Evolutionary conservation across 2,888 invertebrate genomes (phyloP).

Genomic region (Miltochrista miniata): DNA sequence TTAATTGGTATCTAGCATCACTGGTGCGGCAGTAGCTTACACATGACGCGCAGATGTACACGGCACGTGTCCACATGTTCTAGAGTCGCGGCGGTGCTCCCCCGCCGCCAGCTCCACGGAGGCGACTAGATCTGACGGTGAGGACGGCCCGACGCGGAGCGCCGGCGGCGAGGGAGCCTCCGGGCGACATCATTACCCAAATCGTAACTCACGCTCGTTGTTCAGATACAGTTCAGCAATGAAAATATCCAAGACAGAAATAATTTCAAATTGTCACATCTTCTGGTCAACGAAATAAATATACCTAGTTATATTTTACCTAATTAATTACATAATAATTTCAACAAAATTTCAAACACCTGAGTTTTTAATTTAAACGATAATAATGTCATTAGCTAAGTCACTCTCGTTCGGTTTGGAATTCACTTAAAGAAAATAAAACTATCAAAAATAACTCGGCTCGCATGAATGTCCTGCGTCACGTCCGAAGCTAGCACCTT

Average conservation of each 20-base stretch:
- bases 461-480: constrained; percentile 80
- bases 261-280: constrained; percentile 79
- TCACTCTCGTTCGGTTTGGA: constrained; percentile 78
- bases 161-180: constrained; percentile 40
- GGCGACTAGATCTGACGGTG: constrained; percentile 7
- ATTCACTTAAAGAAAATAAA: constrained; percentile 82
- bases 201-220: constrained; percentile 64
- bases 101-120: constrained; percentile 10
- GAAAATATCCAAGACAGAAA: constrained; percentile 82
- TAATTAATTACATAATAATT: constrained; percentile 83
- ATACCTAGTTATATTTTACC: constrained; percentile 67
- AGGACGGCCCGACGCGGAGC: constrained; percentile 26
- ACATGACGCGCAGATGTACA: constrained; percentile 41
- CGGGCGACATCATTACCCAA: constrained; percentile 58
- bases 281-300: constrained; percentile 77
- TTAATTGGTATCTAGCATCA: constrained; percentile 31
- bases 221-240: constrained; percentile 62
- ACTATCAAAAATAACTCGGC: constrained; percentile 84
- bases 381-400: constrained; percentile 77
- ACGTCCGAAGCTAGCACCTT: constrained; percentile 84
- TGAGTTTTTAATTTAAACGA: constrained; percentile 71
- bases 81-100: constrained; percentile 42
- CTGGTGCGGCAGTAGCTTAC: constrained; percentile 34
- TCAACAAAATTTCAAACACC: constrained; percentile 82
- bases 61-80: constrained; percentile 71